Evolutionary conservation across 2,797 vertebrate genomes (phyloP), one percentile per base, ranked within the genome.

Genomic region (Sebastes variabilis): DNA sequence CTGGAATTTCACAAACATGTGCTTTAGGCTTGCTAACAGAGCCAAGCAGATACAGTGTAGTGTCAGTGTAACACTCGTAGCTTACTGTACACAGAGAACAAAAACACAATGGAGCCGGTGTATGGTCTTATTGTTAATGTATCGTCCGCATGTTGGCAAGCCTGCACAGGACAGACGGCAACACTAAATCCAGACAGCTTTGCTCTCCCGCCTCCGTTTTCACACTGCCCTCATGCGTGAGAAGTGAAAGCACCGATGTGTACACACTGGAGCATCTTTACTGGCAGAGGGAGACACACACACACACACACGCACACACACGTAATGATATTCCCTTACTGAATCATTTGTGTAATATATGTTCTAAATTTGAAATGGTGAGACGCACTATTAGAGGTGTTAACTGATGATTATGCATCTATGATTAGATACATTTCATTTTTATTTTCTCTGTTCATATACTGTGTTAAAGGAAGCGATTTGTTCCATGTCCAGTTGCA

Each of bases 161-260:
- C 29, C 42, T 16, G 60, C 5, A 7, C 13, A 56, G 66, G 69
- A 79, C 67, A 89, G 71, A 86, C 58, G 56, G 81, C 49, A 9
- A 64, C 3, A 25, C 3, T 82, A 78, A 79, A 86, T 49, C 59
- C 49, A 60, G 54, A 72, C 64, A 68, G 81, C 75, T 77, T 59
- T 79, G 36, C 74, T 77, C 56, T 18, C 62, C 70, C 59, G 77
- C 68, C 75, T 80, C 76, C 32, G 4, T 74, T 72, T 83, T 82
- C 78, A 72, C 67, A 38, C 80, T 49, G 71, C 59, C 20, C 24
- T 25, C 30, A 16, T 34, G 66, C 75, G 78, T 74, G 76, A 79
- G 66, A 61, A 82, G 76, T 10, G 27, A 79, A 75, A n/a, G 70
- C 78, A 62, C 36, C 13, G 13, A 70, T 81, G 79, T 75, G 66